phyloP scores from a whole-genome alignment of 2,888 invertebrate species.

The Cryptophagus acutangulus region DNA sequence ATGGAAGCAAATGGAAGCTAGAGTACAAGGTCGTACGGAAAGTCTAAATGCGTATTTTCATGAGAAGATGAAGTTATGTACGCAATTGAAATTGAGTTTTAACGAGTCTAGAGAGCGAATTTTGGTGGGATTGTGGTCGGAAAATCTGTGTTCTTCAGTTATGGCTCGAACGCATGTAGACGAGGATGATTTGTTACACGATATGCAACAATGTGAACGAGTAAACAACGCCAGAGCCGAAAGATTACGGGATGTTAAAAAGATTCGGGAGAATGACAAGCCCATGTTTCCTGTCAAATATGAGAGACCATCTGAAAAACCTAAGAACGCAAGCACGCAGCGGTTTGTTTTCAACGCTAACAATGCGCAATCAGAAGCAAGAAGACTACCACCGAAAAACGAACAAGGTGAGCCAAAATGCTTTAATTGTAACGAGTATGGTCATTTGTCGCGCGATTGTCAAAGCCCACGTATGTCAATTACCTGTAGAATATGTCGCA shows the following conservation, averaged over 20 bases:
- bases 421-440: slow-evolving; percentile 9
- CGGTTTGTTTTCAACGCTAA: no score
- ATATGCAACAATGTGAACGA: slow-evolving; percentile 2
- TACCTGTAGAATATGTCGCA: neutral
- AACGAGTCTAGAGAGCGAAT: slow-evolving; percentile 10
- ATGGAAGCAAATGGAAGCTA: slow-evolving; percentile 1
- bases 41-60: slow-evolving; percentile 8
- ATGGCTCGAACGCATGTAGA: slow-evolving; percentile 1
- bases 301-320: neutral
- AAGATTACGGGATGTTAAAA: neutral
- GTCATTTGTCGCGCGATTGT: slow-evolving; percentile 10
- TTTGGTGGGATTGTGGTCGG: slow-evolving; percentile 14
- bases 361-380: neutral
- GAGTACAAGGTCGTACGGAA: slow-evolving; percentile 2
- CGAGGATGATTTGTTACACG: slow-evolving; percentile 4
- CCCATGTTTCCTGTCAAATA: no score
- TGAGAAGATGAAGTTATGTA: slow-evolving; percentile 11
- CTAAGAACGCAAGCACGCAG: neutral
- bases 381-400: neutral
- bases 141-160: slow-evolving; percentile 11
- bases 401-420: slow-evolving; percentile 9
- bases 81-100: slow-evolving; percentile 6
- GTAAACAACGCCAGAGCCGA: neutral
- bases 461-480: neutral
- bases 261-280: no score